Evolutionary conservation across 2,113 vertebrate genomes (phyloP).

Genomic region (Shinisaurus crocodilurus): DNA sequence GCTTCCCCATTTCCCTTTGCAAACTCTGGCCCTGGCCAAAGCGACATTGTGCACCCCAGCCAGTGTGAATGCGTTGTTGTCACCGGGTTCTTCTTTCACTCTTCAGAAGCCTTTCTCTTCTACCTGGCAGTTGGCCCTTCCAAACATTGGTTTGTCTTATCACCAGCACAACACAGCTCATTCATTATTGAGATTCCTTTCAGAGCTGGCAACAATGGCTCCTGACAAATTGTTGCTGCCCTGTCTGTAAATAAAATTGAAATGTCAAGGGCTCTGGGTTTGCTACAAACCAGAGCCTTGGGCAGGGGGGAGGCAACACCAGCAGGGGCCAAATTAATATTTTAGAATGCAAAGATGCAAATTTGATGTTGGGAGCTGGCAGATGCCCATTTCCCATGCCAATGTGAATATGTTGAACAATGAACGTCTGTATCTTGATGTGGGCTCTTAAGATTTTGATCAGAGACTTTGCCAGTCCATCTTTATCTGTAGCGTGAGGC

Average conservation of each 20-base stretch:
- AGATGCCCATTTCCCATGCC: constrained; percentile 17
- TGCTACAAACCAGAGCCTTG: constrained; percentile 9
- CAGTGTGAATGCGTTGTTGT: neutral
- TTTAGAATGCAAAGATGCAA: constrained; percentile 31
- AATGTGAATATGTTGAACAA: neutral
- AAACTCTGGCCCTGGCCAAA: neutral
- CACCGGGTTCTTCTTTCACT: neutral
- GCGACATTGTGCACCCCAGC: neutral
- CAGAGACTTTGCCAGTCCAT: neutral
- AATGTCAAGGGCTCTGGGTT: constrained; percentile 26
- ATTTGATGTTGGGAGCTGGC: constrained; percentile 28
- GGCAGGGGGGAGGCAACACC: neutral
- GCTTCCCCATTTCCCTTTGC: neutral
- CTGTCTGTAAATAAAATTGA: constrained; percentile 37
- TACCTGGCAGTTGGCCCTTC: constrained; percentile 14
- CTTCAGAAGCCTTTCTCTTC: neutral
- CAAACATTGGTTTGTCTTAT: constrained; percentile 14
- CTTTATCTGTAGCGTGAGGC: neutral
- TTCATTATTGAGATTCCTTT: constrained; percentile 37
- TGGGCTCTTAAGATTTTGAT: neutral
- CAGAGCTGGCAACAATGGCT: neutral
- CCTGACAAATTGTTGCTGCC: constrained; percentile 34
- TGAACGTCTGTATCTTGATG: neutral
- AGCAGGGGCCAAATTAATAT: constrained; percentile 38
- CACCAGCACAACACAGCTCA: constrained; percentile 15